phyloP scores from a whole-genome alignment of 2,888 invertebrate species.

The Metallyticus violacea region DNA sequence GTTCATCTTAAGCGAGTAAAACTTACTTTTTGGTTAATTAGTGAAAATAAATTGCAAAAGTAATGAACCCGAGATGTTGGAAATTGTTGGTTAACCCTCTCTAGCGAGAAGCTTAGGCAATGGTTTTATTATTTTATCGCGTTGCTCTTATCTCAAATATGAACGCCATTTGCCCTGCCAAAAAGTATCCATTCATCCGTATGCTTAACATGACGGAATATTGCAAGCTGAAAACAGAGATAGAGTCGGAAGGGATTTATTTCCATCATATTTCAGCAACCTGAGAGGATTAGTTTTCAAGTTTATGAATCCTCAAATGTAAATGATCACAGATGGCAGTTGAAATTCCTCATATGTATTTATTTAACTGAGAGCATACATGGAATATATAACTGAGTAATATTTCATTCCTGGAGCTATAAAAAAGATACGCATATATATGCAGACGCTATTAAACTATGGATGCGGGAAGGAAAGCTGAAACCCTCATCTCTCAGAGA shows the following conservation, averaged over 20 bases:
- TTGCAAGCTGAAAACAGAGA: not conserved
- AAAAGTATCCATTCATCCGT: too few species aligned
- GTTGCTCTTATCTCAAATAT: too few species aligned
- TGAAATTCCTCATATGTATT: not conserved
- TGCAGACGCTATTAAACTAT: not conserved
- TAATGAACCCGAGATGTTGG: too few species aligned
- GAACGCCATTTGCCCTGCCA: too few species aligned
- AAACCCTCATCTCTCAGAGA: not conserved
- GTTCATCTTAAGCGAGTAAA: too few species aligned
- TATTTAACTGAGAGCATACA: not conserved
- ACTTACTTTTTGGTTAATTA: too few species aligned
- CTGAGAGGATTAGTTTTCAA: not conserved
- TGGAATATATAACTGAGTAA: too few species aligned
- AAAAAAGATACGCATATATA: not conserved
- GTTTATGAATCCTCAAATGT: not conserved
- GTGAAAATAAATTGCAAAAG: too few species aligned
- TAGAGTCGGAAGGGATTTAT: not conserved
- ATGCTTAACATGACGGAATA: not conserved
- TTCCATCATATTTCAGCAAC: not conserved
- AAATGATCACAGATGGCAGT: not conserved
- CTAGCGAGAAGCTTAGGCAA: too few species aligned
- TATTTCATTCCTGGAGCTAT: not conserved
- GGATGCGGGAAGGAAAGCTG: too few species aligned
- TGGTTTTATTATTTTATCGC: too few species aligned
- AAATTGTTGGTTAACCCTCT: too few species aligned